Evolutionary conservation across 2,888 invertebrate species (phyloP), one percentile per base, ranked within the genome.

Genomic region (Andrena minutula): DNA sequence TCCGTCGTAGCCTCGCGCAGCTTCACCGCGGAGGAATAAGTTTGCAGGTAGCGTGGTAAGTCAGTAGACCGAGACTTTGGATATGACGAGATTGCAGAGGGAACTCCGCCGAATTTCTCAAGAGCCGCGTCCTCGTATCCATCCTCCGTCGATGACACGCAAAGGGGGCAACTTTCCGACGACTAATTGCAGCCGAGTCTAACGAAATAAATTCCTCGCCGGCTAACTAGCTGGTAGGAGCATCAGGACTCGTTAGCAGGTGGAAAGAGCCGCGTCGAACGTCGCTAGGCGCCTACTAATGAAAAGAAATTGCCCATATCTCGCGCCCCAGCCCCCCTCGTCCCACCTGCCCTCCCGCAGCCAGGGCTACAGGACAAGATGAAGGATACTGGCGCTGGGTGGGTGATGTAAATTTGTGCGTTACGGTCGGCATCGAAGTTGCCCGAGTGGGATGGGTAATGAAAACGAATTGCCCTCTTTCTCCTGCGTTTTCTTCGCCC

Each of bases 381-480:
- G 79, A 77, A 74, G 75, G 75, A 86, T 85, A 66, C 76, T 66
- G 75, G 41, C 7, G 73, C 60, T 53, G 79, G 56, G 58, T 72
- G 77, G 85, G 80, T 78, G 88, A 88, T 88, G 88, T 84, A 88
- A 86, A 88, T 88, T 88, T 76, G 83, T 75, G 83, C 82, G 86
- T 88, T 77, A 83, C 88, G 75, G 78, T 51, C 74, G 77, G 72
- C 82, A 73, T 88, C 88, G 84, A 84, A 87, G 83, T 87, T 85
- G 75, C 82, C 74, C n/a, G 41, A 10, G 30, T 49, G 58, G 82
- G 63, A 64, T 61, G 88, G 80, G 75, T 88, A 88, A 88, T 88
- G 88, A 85, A 83, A 88, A 88, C 85, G 88, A 85, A 88, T 88
- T 77, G 84, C 87, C 88, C 82, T 86, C 84, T 81, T 88, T 79